phyloP scores from a whole-genome alignment of 2,113 vertebrate genomes.

The Solea senegalensis region DNA sequence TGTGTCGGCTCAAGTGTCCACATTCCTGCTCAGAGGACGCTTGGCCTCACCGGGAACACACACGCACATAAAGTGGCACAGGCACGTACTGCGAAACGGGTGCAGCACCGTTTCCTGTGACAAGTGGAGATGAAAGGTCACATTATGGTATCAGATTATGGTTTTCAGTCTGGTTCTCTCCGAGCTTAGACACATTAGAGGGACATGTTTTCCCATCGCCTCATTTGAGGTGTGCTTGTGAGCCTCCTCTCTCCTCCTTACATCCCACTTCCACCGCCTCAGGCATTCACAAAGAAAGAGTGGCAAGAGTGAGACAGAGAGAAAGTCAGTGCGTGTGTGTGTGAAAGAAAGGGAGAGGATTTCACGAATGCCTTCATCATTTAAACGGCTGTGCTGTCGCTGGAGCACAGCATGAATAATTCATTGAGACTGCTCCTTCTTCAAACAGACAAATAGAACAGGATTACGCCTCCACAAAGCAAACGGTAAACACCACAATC shows the following conservation, averaged over 20 bases:
- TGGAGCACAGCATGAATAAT: slow-evolving; percentile 82
- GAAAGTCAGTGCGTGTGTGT: slow-evolving; percentile 21
- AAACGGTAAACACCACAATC: slow-evolving; percentile 84
- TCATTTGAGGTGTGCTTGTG: slow-evolving; percentile 73
- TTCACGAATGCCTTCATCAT: slow-evolving; percentile 82
- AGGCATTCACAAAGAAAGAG: slow-evolving; percentile 62
- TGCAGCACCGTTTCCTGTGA: slow-evolving; percentile 62
- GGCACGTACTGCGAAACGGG: slow-evolving; percentile 37
- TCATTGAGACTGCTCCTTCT: slow-evolving; percentile 81
- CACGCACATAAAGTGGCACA: slow-evolving; percentile 20
- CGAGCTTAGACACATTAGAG: slow-evolving; percentile 69
- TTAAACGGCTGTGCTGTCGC: slow-evolving; percentile 82
- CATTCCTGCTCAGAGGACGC: slow-evolving; percentile 53
- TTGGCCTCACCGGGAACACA: slow-evolving; percentile 17
- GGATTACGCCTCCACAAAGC: slow-evolving; percentile 83
- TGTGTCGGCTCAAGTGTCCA: slow-evolving; percentile 67
- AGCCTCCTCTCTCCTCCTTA: slow-evolving; percentile 68
- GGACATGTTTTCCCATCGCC: slow-evolving; percentile 64
- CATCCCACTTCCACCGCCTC: slow-evolving; percentile 69
- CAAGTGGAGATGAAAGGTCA: slow-evolving; percentile 73
- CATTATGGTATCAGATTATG: slow-evolving; percentile 66
- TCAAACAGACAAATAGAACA: slow-evolving; percentile 87
- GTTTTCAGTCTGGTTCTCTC: slow-evolving; percentile 59
- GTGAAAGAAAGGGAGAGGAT: slow-evolving; percentile 60
- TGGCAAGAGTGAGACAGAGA: slow-evolving; percentile 57